Conservation (phyloP, 2,113 vertebrate species). For the Caracal caracal region DNA sequence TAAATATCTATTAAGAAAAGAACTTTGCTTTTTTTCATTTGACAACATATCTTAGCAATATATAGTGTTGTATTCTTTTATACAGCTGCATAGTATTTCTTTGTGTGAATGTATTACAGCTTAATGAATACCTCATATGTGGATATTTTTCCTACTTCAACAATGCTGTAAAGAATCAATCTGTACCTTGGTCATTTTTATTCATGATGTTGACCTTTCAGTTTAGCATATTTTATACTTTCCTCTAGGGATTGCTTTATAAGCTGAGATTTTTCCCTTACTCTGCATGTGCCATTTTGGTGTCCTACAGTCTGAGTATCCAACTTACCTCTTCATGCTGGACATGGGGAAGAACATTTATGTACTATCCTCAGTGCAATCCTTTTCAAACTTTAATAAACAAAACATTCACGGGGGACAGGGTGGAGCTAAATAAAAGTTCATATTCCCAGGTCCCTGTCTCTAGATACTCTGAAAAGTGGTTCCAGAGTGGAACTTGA, state of each 20-base stretch:
- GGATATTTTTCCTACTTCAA: not conserved
- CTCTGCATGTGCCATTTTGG: not conserved
- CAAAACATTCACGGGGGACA: not conserved
- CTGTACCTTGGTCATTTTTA: not conserved
- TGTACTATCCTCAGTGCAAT: not conserved
- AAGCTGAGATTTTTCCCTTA: not conserved
- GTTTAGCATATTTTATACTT: not conserved
- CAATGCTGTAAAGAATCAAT: not conserved
- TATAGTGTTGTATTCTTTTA: not conserved
- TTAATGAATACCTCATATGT: not conserved
- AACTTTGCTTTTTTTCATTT: not conserved
- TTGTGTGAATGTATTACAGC: not conserved
- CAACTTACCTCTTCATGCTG: not conserved
- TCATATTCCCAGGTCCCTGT: not conserved
- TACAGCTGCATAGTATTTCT: not conserved
- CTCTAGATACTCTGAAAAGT: not conserved
- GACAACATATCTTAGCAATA: not conserved
- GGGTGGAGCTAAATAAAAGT: not conserved
- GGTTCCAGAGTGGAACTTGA: not conserved
- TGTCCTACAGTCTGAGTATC: not conserved
- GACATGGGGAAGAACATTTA: not conserved
- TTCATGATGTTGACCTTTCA: not conserved
- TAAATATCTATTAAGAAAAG: too few relatives aligned
- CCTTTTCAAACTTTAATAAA: not conserved
- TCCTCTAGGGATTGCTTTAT: not conserved